A percentile compares a stretch with the other conserved stretches of the same genome.
Evolutionary conservation across 2,888 invertebrate genomes (phyloP).

Genomic region (Cylloceria caligata): DNA sequence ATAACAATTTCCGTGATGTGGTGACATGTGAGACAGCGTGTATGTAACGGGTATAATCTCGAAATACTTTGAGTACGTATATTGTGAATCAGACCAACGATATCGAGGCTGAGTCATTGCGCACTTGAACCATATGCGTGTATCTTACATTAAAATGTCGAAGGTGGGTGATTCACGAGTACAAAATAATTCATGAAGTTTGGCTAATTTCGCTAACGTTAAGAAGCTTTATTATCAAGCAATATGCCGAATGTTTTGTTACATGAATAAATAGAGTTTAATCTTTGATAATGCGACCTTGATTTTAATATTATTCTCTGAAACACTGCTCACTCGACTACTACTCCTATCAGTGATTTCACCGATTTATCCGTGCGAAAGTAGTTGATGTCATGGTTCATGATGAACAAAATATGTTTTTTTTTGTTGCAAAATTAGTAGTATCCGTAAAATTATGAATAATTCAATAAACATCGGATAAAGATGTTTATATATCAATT

Average conservation of each 20-base stretch:
- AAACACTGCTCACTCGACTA: neutral
- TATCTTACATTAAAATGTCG: neutral
- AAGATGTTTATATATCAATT: no score
- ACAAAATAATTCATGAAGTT: neutral
- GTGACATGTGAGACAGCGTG: conserved; percentile 44
- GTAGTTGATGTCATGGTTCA: neutral
- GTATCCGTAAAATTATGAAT: no score
- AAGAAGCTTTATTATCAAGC: neutral
- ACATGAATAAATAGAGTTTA: neutral
- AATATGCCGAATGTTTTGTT: neutral
- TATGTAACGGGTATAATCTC: neutral
- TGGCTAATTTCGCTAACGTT: neutral
- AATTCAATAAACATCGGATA: no score
- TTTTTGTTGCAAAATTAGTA: no score
- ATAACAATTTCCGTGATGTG: conserved; percentile 48
- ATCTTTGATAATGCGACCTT: neutral
- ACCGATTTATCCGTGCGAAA: neutral
- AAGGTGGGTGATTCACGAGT: neutral
- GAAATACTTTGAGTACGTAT: no score
- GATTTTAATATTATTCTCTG: neutral
- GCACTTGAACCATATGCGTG: neutral
- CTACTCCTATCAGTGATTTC: neutral
- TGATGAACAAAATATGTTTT: no score
- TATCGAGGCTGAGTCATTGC: neutral
- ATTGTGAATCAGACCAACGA: neutral